Conservation (phyloP, 1,140 invertebrate species). For the Catajapyx aquilonaris region DNA sequence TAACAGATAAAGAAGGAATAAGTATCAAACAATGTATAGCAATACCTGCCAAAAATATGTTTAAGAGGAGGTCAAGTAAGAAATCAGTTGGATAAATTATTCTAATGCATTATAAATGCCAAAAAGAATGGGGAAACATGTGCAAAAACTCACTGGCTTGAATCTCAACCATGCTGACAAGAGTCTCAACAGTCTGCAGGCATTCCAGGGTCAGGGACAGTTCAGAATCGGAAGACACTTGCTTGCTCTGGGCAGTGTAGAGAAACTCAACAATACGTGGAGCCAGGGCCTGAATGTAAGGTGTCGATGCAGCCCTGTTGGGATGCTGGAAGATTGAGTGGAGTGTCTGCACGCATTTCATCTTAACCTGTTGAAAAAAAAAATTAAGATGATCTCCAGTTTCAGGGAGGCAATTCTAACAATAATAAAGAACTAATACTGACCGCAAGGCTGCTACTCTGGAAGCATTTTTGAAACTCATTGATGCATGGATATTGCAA, state of each 20-base stretch:
- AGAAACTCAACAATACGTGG: conserved; percentile 47
- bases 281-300: conserved; percentile 61
- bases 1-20: not conserved
- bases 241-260: conserved; percentile 35
- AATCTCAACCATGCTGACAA: conserved; percentile 49
- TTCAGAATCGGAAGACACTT: conserved; percentile 32
- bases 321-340: conserved; percentile 48
- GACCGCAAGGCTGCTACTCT: conserved; percentile 48
- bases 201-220: conserved; percentile 42
- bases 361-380: conserved; percentile 32
- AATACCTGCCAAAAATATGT: too few species aligned
- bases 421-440: too few species aligned
- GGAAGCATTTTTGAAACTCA: conserved; percentile 70
- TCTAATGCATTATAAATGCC: not conserved
- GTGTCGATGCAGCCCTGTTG: conserved; percentile 42
- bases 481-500: conserved; percentile 84
- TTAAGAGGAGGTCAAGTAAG: too few species aligned
- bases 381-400: conserved; percentile 3
- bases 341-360: conserved; percentile 58
- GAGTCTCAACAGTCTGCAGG: conserved; percentile 42
- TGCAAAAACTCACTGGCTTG: conserved; percentile 44
- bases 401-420: too few species aligned
- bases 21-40: too few species aligned
- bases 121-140: conserved; percentile 1
- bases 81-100: not conserved